phyloP scores from a whole-genome alignment of 2,113 vertebrate genomes.

The Cyanocitta stelleri region DNA sequence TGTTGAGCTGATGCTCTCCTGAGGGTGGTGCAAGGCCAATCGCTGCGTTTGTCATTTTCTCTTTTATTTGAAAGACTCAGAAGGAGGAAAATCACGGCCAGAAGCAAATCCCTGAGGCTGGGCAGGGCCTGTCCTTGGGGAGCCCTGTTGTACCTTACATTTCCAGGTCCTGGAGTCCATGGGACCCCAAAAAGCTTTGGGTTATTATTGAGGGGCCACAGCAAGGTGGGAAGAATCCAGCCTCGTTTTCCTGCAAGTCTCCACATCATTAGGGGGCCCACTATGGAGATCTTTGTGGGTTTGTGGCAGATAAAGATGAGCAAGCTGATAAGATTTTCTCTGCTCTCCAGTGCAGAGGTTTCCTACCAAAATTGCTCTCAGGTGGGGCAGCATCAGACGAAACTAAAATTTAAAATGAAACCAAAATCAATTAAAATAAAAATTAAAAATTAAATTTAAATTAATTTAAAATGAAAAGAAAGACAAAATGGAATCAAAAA shows the following conservation, averaged over 20 bases:
- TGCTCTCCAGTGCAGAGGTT: not conserved
- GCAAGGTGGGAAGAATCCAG: not conserved
- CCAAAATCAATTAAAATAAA: not conserved
- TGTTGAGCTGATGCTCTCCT: not conserved
- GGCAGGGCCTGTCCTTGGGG: not conserved
- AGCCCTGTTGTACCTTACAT: not conserved
- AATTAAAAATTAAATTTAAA: not conserved
- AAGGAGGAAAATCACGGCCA: not conserved
- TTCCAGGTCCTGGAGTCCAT: not conserved
- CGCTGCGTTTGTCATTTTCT: accelerated
- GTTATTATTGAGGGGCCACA: not conserved
- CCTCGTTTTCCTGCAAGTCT: not conserved
- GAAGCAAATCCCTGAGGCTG: not conserved
- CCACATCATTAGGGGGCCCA: not conserved
- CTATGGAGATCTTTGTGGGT: not conserved
- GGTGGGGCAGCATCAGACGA: not conserved
- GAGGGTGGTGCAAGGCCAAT: not conserved
- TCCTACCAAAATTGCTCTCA: not conserved
- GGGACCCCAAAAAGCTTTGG: not conserved
- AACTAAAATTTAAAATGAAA: not conserved
- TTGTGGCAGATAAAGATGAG: not conserved
- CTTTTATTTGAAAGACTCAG: not conserved
- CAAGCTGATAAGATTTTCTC: not conserved
- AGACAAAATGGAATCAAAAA: not conserved
- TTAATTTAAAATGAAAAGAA: not conserved